Evolutionary conservation across 2,113 vertebrate species (phyloP), one percentile per base, ranked within the genome.

Genomic region (Oceanodroma tethys): DNA sequence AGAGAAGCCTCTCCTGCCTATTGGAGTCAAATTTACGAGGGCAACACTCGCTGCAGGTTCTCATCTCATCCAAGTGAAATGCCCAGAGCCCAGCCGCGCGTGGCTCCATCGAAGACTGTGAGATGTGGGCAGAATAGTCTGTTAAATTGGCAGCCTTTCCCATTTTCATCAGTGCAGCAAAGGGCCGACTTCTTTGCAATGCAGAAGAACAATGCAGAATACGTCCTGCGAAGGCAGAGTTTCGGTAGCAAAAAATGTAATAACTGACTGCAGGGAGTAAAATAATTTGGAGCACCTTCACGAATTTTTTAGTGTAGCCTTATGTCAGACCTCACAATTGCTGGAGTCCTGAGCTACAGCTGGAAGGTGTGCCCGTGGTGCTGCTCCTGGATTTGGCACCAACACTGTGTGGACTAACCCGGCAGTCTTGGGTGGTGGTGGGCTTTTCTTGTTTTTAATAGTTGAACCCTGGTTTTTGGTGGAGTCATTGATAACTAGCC

Each of bases 11-110:
- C 27, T 74, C 29, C 59, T 58, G 63, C 34, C 38, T 58, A 4
- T 25, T 0, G 1, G 43, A 30, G 60, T 34, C 27, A 47, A 3
- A 48, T 73, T 36, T 42, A 1, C 3, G 2, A 45, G 48, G 50
- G 18, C n/a, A 66, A 5, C 0, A 0, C 52, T 52, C 0, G 1
- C 25, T 38, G 32, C 45, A 18, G 52, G 21, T 0, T 0, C 21
- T 88, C 0, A 0, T n/a, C 25, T 85, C 12, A 6, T 81, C 58
- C 34, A 6, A 16, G 42, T 20, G 34, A 62, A 50, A 65, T 36
- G 25, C 16, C 25, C 40, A 9, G 32, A 50, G 6, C n/a, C 45
- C 40, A 43, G 50, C 10, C 1, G 0, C 1, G 2, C 0, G 2
- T n/a, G 27, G 32, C 67, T 70, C 0, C 0, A 1, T 38, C 0